Conservation (phyloP, 2,797 vertebrate genomes). For the Epinephelus awoara region DNA sequence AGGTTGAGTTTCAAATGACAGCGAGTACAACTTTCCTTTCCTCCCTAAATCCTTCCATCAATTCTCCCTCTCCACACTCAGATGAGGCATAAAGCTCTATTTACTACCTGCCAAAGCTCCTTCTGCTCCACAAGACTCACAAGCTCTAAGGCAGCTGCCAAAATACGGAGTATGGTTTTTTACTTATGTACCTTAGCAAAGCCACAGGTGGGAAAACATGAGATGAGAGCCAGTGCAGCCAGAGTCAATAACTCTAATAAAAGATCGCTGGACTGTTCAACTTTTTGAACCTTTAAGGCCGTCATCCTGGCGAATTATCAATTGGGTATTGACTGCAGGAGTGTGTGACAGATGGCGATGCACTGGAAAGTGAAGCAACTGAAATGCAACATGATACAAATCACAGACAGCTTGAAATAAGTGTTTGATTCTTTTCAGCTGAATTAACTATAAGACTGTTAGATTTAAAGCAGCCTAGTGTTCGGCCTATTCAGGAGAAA, state of each 20-base stretch:
- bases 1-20: slow-evolving; percentile 35
- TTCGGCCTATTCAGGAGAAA: slow-evolving; percentile 24
- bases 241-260: slow-evolving; percentile 15
- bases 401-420: slow-evolving; percentile 35
- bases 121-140: slow-evolving; percentile 32
- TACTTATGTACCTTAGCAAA: slow-evolving; percentile 39
- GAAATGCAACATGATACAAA: slow-evolving; percentile 41
- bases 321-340: slow-evolving; percentile 5
- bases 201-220: slow-evolving; percentile 45
- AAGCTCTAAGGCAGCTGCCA: slow-evolving; percentile 51
- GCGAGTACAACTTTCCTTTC: slow-evolving; percentile 40
- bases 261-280: slow-evolving; percentile 5
- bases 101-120: slow-evolving; percentile 57
- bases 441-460: slow-evolving; percentile 36
- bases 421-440: slow-evolving; percentile 27
- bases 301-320: slow-evolving; percentile 19
- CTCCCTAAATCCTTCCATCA: slow-evolving; percentile 36
- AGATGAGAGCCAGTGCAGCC: slow-evolving; percentile 34
- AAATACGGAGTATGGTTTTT: slow-evolving; percentile 36
- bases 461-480: slow-evolving; percentile 33
- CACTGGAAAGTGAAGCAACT: slow-evolving; percentile 18
- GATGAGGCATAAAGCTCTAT: slow-evolving; percentile 52
- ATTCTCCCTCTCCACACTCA: slow-evolving; percentile 25
- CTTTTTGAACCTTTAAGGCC: slow-evolving; percentile 48
- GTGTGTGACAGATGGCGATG: slow-evolving; percentile 13